Evolutionary conservation across 2,113 vertebrate species (phyloP).

Genomic region (Xiphophorus hellerii): DNA sequence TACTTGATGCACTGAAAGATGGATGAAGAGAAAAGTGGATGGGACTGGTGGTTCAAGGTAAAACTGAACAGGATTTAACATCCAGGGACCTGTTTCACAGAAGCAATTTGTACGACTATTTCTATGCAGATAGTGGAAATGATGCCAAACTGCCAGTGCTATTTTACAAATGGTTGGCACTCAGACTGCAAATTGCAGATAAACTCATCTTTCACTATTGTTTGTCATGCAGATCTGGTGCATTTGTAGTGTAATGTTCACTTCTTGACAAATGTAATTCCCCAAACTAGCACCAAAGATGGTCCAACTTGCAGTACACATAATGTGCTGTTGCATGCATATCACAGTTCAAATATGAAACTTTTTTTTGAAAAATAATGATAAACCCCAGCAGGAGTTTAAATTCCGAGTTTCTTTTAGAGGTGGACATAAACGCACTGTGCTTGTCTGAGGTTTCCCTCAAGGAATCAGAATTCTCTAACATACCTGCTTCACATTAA

Average conservation of each 20-base stretch:
- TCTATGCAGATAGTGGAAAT: slow-evolving; percentile 5
- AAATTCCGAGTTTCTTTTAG: slow-evolving; percentile 1
- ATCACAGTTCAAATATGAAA: background rate
- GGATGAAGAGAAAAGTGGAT: slow-evolving; percentile 6
- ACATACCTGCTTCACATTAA: background rate
- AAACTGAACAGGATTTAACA: slow-evolving; percentile 12
- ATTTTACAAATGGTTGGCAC: slow-evolving; percentile 12
- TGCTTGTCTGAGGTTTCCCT: no score
- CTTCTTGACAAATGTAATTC: background rate
- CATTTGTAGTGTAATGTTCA: background rate
- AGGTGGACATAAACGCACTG: background rate
- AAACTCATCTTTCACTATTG: background rate
- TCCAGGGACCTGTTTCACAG: slow-evolving; percentile 1
- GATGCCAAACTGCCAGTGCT: background rate
- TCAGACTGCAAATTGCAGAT: slow-evolving; percentile 1
- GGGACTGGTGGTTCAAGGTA: background rate
- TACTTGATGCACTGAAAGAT: slow-evolving; percentile 1
- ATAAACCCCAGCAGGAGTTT: background rate
- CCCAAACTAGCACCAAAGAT: background rate
- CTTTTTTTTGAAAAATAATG: background rate
- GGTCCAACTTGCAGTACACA: background rate
- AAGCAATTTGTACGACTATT: background rate
- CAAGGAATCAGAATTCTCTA: background rate
- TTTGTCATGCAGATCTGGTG: background rate
- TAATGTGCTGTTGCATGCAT: background rate